A percentile compares a stretch with the other conserved stretches of the same genome.
Evolutionary conservation across 2,113 vertebrate species (phyloP).

Genomic region (Chloropsis cyanopogon): DNA sequence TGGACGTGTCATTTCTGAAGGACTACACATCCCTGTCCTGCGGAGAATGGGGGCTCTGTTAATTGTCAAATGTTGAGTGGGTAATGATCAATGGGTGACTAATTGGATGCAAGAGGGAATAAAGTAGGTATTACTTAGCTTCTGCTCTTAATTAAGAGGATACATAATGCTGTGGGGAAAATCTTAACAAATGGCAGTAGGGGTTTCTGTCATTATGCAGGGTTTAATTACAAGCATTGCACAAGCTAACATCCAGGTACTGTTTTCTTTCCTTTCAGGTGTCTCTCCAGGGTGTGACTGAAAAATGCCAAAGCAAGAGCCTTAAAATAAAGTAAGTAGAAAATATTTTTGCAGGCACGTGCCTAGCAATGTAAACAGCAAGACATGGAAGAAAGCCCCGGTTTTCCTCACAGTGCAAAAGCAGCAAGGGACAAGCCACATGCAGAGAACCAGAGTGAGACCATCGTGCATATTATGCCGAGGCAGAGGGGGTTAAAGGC

Average conservation of each 20-base stretch:
- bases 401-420: neutral
- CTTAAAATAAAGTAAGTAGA: neutral
- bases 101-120: conserved; percentile 68
- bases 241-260: conserved; percentile 24
- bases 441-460: neutral
- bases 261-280: conserved; percentile 40
- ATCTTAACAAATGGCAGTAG: conserved; percentile 65
- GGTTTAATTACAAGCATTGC: conserved; percentile 48
- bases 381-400: neutral
- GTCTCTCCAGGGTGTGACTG: neutral
- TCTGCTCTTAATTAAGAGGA: conserved; percentile 72
- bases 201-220: conserved; percentile 52
- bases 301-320: conserved; percentile 10
- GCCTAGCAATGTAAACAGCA: neutral
- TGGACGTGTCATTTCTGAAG: neutral
- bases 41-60: conserved; percentile 36
- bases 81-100: conserved; percentile 67
- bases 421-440: neutral
- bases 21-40: neutral
- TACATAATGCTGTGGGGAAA: conserved; percentile 58
- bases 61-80: conserved; percentile 52
- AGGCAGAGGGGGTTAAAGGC: neutral
- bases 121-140: conserved; percentile 63
- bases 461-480: fast-evolving
- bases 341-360: neutral